Evolutionary conservation across 1,140 invertebrate species (phyloP).

Genomic region (Ceratosolen fusciceps): DNA sequence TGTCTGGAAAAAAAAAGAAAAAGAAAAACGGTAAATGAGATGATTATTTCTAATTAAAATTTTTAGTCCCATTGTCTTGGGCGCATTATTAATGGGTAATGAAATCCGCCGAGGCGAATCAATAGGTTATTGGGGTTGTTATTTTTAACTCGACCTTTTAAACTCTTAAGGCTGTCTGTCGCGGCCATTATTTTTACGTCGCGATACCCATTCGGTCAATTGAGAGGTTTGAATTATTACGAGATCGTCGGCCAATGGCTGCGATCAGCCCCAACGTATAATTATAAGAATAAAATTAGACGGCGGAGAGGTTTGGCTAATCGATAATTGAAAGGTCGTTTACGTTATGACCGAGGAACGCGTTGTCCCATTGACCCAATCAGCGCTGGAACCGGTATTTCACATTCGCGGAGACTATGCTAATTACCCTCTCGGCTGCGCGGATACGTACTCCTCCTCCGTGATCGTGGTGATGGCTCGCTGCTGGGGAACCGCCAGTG

Average conservation of each 20-base stretch:
- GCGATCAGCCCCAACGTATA: neutral
- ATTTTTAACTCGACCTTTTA: neutral
- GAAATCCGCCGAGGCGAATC: neutral
- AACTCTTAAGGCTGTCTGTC: no score
- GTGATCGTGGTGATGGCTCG: no score
- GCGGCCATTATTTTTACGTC: no score
- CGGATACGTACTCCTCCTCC: no score
- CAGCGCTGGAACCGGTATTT: neutral
- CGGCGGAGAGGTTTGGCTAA: neutral
- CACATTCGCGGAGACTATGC: neutral
- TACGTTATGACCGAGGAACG: constrained; percentile 20
- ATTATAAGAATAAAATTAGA: neutral
- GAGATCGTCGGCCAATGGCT: neutral
- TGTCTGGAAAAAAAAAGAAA: no score
- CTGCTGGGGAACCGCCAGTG: no score
- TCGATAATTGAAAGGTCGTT: neutral
- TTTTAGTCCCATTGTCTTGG: neutral
- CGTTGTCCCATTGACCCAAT: constrained; percentile 16
- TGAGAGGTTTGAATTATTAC: no score
- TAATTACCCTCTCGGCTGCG: constrained; percentile 51
- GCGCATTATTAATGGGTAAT: constrained; percentile 1
- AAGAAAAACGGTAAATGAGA: no score
- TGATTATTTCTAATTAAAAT: constrained; percentile 13
- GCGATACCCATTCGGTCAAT: neutral
- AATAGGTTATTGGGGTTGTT: neutral